Base-by-base conservation (phyloP, 1,140 invertebrate species). In the Yoshiicerus persimilis region DNA sequence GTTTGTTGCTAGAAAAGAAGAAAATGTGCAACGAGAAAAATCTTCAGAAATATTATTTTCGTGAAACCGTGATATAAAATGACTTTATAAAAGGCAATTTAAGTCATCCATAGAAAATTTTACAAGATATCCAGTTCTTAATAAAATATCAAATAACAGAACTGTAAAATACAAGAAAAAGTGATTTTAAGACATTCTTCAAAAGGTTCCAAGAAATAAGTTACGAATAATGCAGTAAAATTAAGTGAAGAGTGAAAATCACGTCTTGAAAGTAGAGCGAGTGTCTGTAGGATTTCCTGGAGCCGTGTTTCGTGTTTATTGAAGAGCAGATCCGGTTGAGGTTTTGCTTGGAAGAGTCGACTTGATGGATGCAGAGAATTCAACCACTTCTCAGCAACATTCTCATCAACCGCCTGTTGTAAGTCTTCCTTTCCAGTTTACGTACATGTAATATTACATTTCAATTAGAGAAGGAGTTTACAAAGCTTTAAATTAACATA, bases 321-420 rank as follows among this genome's bases (percentile, higher is more conserved):
- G 75, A 80, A 80, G 75, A 80, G 75, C 75, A 80, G 75, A 80
- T 80, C 75, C 75, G 75, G 75, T 80, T 20, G 30, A 80, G 75
- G 75, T 80, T 80, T 80, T 80, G 75, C 75, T 80, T 80, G 75
- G 75, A 80, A 80, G 75, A 30, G 75, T 80, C 34, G 75, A 80
- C 75, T 80, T 80, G 75, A 80, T 80, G 75, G 75, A 80, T 80
- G 75, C 75, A 38, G 75, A 80, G 75, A 80, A 38, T 32, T 80
- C 75, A 80, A 38, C 75, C 75, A 80, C 30, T 38, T 38, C 75
- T 80, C 75, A 36, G 75, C 75, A 38, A 80, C 30, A 13, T 80
- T 36, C 75, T n/a, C 32, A 36, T 80, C 75, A 80, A n/a, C 32
- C 75, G 34, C 75, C 75, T 38, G 75, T 80, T 30, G 75, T 80